These are phyloP conservation scores for Oryctolagus cuniculus DNA, from an alignment of 2,113 vertebrate species.

Conservation along the genomic window DNA sequence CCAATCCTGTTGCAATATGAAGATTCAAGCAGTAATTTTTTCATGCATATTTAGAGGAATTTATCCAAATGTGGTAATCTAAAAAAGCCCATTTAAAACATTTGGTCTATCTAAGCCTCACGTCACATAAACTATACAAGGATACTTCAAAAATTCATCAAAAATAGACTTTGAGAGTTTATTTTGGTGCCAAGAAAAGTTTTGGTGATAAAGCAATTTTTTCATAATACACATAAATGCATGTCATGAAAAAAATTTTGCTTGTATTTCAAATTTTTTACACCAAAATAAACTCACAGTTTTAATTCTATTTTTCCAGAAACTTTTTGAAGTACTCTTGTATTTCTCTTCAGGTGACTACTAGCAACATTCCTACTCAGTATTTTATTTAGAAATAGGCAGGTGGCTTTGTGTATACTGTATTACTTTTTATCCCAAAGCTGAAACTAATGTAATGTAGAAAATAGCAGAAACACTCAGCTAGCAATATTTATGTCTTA, in stretches of 20 bases:
- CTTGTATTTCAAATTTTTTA: too few relatives aligned
- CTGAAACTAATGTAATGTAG: neutral
- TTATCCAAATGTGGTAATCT: neutral
- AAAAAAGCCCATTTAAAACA: neutral
- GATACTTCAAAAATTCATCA: too few relatives aligned
- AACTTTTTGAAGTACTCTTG: too few relatives aligned
- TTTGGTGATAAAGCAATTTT: too few relatives aligned
- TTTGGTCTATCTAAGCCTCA: neutral
- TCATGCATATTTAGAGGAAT: neutral
- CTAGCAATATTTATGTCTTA: neutral
- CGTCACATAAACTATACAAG: neutral
- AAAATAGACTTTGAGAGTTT: too few relatives aligned
- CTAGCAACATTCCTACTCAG: neutral
- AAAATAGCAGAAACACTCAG: slow-evolving; percentile 18
- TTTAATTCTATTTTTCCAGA: too few relatives aligned
- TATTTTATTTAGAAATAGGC: slow-evolving; percentile 14
- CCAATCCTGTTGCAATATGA: neutral
- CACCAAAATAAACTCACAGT: too few relatives aligned
- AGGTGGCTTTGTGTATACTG: neutral
- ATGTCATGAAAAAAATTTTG: too few relatives aligned
- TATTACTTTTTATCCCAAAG: neutral
- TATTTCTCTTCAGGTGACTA: slow-evolving; percentile 27
- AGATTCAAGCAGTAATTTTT: neutral
- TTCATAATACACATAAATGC: too few relatives aligned
- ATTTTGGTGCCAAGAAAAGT: too few relatives aligned